Base-by-base conservation (phyloP, 2,888 invertebrate genomes). In the Stenchaetothrips biformis region DNA sequence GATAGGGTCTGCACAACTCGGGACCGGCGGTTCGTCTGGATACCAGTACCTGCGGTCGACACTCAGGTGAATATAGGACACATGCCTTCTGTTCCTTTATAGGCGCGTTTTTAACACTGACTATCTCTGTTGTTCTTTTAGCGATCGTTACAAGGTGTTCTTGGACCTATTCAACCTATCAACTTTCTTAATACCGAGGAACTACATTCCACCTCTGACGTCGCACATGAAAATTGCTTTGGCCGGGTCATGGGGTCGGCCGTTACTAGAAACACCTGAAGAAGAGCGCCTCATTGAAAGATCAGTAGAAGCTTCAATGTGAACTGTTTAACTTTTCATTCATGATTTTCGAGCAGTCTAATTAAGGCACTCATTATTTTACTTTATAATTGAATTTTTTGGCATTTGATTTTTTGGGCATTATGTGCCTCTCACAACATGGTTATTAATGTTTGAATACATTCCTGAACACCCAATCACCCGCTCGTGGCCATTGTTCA, bases 111-210 rank as follows among this genome's bases (percentile, higher is more conserved):
- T 78, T 62, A 79, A 62, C 80, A 27, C 11, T 74, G n/a, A 81
- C 77, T 79, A 78, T 11, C 79, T 79, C 78, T 79, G 82, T 82
- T 84, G 82, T 82, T 79, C 80, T 90, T 90, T 77, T 88, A 98
- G 98, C 87, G 99, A 99, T 88, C 95, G 98, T 37, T 99, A 99
- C 90, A 99, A 99, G 88, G 97, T 99, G 49, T 99, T 99, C 86
- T 88, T 99, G 86, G 99, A 99, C 87, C 88, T 99, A 77, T 99
- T 98, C 89, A 99, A 99, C 87, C 88, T 99, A 81, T 98, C 98
- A 0, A 98, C 99, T 0, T 99, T 97, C 89, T 88, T 99, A 82
- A 93, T 99, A 84, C 99, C 99, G 0, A 92, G 98, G 9, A 90
- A 92, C 47, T 91, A 94, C 83, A 97, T 99, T 84, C 99, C 99